These are phyloP conservation scores for Ptychoptera contaminata DNA, from an alignment of 2,888 invertebrate genomes.

Conservation along the genomic window DNA sequence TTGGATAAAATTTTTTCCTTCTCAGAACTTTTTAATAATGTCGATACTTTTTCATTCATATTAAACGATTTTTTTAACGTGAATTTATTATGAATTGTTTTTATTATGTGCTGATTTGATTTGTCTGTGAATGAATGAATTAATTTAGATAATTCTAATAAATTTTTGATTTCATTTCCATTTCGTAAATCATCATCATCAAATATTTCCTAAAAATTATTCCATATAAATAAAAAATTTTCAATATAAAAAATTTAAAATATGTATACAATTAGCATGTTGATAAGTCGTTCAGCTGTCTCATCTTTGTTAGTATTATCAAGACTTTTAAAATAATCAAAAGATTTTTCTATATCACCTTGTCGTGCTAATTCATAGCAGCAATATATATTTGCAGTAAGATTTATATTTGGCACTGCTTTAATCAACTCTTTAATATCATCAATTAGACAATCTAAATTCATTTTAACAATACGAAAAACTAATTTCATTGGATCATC, in stretches of 20 bases:
- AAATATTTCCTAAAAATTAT: slow-evolving; percentile 15
- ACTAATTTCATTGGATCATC: slow-evolving; percentile 22
- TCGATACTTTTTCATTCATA: background rate
- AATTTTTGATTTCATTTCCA: slow-evolving; percentile 8
- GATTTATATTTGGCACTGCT: slow-evolving; percentile 22
- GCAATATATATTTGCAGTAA: slow-evolving; percentile 24
- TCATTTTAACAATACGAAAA: slow-evolving; percentile 25
- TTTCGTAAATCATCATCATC: slow-evolving; percentile 9
- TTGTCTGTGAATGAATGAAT: slow-evolving; percentile 15
- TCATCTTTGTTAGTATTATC: slow-evolving; percentile 5
- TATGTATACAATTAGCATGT: no score
- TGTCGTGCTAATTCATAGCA: slow-evolving; percentile 24
- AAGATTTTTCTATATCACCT: slow-evolving; percentile 22
- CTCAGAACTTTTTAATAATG: background rate
- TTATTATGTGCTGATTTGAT: slow-evolving; percentile 15
- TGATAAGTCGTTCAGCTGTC: background rate
- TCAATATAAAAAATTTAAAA: background rate
- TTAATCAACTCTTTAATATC: slow-evolving; percentile 24
- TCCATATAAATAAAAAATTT: background rate
- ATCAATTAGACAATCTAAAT: slow-evolving; percentile 25
- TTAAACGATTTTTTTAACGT: background rate
- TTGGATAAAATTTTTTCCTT: slow-evolving; percentile 16
- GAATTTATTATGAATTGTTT: background rate
- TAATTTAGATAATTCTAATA: slow-evolving; percentile 23
- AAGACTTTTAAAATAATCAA: slow-evolving; percentile 21